These are phyloP conservation scores for Aplysia californica DNA, from an alignment of 1,140 invertebrate species.

Conservation along the genomic window DNA sequence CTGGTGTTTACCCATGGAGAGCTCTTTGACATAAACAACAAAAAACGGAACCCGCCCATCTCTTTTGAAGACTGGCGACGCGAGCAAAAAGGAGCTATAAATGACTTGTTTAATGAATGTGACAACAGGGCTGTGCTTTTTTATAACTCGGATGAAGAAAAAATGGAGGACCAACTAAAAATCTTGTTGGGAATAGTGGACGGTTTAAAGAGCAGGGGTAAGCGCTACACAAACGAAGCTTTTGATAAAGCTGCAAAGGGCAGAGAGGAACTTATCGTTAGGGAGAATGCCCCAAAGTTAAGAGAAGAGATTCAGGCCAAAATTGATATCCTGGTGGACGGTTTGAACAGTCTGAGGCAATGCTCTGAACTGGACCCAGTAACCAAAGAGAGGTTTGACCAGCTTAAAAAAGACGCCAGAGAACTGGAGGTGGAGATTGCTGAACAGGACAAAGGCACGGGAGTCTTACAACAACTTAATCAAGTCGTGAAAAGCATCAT, in stretches of 20 bases:
- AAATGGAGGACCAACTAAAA: not conserved
- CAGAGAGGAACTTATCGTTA: not conserved
- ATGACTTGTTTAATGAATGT: not conserved
- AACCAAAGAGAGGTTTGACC: too few species aligned
- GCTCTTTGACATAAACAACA: not conserved
- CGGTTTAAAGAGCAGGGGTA: not conserved
- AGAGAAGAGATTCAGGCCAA: too few species aligned
- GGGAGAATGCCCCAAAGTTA: too few species aligned
- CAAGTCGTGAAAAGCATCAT: too few species aligned
- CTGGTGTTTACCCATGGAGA: constrained; percentile 1
- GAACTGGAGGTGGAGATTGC: too few species aligned
- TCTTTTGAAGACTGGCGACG: constrained; percentile 2
- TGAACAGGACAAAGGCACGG: too few species aligned
- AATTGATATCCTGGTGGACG: too few species aligned
- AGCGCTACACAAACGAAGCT: not conserved
- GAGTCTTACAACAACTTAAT: too few species aligned
- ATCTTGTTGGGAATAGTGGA: not conserved
- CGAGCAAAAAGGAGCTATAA: not conserved
- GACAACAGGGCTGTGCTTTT: not conserved
- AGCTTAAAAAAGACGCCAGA: too few species aligned
- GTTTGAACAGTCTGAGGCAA: too few species aligned
- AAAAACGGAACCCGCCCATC: not conserved
- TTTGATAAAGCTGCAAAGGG: not conserved
- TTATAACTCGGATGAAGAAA: not conserved
- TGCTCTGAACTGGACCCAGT: too few species aligned